phyloP scores from a whole-genome alignment of 37 sponge, comb jelly and placozoan genomes.

The Cliona cf. orientalis region DNA sequence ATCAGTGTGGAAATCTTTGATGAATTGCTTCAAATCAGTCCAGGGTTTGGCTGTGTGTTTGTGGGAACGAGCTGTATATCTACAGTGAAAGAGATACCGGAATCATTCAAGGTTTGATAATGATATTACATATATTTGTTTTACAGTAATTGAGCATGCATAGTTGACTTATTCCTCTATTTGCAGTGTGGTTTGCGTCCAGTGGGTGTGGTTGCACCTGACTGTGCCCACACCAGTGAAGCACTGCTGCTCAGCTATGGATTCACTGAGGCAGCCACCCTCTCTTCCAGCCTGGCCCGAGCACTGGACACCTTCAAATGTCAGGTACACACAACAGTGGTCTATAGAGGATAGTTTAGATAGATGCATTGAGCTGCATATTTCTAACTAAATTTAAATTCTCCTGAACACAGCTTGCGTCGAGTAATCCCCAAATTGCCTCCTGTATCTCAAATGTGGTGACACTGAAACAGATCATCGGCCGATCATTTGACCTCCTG shows the following conservation, averaged over 20 bases:
- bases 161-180: background rate
- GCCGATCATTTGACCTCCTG: background rate
- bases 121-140: background rate
- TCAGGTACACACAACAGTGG: conserved; percentile 25
- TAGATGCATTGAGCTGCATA: background rate
- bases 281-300: background rate
- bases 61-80: background rate
- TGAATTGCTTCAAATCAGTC: background rate
- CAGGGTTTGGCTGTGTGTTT: conserved; percentile 52
- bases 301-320: conserved; percentile 12
- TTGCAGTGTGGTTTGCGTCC: conserved; percentile 23
- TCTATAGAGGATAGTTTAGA: background rate
- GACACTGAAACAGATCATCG: conserved; percentile 9
- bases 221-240: conserved; percentile 19
- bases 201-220: conserved; percentile 20
- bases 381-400: background rate
- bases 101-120: conserved; percentile 30
- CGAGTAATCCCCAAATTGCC: background rate
- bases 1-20: conserved; percentile 35
- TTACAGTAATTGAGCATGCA: too few species aligned
- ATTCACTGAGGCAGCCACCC: conserved; percentile 10
- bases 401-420: background rate
- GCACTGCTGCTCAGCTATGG: conserved; percentile 45
- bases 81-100: conserved; percentile 11
- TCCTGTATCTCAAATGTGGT: background rate